Percentiles rank a stretch among this genome's conserved stretches.
Evolutionary conservation across 2,113 vertebrate species (phyloP).

Genomic region (Morone saxatilis): DNA sequence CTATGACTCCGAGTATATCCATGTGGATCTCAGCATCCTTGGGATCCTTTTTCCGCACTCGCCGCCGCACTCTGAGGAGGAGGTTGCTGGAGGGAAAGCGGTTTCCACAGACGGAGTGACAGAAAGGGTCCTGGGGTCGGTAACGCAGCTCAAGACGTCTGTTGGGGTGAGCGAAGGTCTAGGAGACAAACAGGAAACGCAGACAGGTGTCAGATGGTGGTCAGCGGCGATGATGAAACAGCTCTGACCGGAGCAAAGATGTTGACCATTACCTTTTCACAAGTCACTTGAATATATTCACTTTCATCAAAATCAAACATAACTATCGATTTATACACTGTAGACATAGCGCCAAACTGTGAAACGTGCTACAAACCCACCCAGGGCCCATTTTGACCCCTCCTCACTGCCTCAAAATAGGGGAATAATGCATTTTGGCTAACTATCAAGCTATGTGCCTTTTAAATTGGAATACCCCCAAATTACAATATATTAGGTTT

Average conservation of each 20-base stretch:
- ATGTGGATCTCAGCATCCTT: slow-evolving; percentile 81
- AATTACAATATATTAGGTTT: neutral
- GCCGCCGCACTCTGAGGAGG: slow-evolving; percentile 88
- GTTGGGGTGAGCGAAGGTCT: slow-evolving; percentile 91
- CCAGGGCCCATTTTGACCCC: neutral
- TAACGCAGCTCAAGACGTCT: slow-evolving; percentile 93
- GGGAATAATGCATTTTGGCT: neutral
- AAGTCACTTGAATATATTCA: neutral
- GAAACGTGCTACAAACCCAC: no score
- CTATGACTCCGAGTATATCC: slow-evolving; percentile 90
- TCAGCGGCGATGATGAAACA: neutral
- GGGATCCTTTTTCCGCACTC: slow-evolving; percentile 76
- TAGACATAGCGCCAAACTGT: neutral
- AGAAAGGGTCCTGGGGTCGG: slow-evolving; percentile 94
- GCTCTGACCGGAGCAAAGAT: neutral
- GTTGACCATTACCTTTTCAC: neutral
- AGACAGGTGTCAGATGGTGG: neutral
- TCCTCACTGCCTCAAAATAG: neutral
- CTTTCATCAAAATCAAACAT: neutral
- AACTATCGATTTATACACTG: neutral
- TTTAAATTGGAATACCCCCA: neutral
- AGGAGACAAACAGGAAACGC: neutral
- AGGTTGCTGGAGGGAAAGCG: slow-evolving; percentile 92
- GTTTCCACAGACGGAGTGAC: slow-evolving; percentile 93
- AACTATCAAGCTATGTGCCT: neutral